A percentile compares a stretch with the other conserved stretches of the same genome.
Conservation (phyloP, 2,113 vertebrate genomes). For the Austrofundulus limnaeus region DNA sequence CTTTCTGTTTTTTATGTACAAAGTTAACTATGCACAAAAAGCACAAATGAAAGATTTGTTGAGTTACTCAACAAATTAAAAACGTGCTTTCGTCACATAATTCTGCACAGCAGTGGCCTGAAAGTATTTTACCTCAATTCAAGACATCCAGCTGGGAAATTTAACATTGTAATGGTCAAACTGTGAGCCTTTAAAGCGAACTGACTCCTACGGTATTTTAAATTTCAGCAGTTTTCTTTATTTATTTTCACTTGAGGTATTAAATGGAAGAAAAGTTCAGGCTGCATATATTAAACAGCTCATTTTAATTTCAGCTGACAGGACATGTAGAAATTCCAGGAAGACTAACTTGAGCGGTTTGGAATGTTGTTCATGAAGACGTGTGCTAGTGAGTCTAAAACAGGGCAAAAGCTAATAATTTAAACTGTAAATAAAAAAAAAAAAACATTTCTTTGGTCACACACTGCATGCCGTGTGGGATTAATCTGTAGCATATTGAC, state of each 20-base stretch:
- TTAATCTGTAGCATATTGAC: slow-evolving; percentile 43
- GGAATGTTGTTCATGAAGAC: neutral
- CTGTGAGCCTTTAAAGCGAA: slow-evolving; percentile 3
- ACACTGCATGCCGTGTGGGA: slow-evolving; percentile 31
- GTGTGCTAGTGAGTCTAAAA: slow-evolving; percentile 12
- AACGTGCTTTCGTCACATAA: neutral
- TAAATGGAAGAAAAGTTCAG: slow-evolving; percentile 27
- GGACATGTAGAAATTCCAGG: neutral
- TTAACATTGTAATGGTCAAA: slow-evolving; percentile 20
- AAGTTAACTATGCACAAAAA: neutral
- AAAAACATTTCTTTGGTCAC: slow-evolving; percentile 32
- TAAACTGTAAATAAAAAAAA: slow-evolving; percentile 53
- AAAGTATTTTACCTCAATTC: slow-evolving; percentile 3
- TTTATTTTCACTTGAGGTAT: slow-evolving; percentile 29
- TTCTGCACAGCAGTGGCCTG: slow-evolving; percentile 1
- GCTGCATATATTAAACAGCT: slow-evolving; percentile 38
- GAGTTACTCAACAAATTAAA: neutral
- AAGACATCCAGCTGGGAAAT: neutral
- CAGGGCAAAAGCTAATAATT: slow-evolving; percentile 22
- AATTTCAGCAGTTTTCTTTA: neutral
- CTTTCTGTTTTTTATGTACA: neutral
- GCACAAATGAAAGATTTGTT: neutral
- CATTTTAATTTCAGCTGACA: slow-evolving; percentile 9
- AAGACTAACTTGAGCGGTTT: neutral
- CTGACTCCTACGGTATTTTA: slow-evolving; percentile 7